These are phyloP conservation scores for Prunella himalayana DNA, from an alignment of 2,113 vertebrate genomes.

Conservation along the genomic window DNA sequence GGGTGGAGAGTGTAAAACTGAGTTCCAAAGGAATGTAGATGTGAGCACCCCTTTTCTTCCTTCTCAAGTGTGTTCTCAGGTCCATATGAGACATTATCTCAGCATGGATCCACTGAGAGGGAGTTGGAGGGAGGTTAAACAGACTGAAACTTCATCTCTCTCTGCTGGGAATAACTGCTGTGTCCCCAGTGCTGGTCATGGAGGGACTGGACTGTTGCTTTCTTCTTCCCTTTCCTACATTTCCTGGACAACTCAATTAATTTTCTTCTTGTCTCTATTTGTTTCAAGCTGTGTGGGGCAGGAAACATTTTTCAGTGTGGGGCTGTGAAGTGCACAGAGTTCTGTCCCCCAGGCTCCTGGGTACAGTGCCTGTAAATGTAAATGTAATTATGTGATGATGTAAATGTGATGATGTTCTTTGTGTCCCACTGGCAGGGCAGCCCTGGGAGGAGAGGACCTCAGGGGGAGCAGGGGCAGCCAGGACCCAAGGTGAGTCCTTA, in stretches of 20 bases:
- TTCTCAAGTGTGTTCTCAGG: background rate
- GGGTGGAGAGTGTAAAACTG: background rate
- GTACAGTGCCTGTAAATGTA: background rate
- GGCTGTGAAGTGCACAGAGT: background rate
- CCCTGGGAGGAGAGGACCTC: conserved; percentile 83
- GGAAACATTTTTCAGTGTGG: background rate
- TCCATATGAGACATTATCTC: fast-evolving
- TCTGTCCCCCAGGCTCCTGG: background rate
- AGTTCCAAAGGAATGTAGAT: background rate
- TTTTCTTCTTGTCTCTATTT: background rate
- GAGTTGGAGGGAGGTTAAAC: background rate
- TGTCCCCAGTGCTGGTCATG: fast-evolving
- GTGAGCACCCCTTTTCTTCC: background rate
- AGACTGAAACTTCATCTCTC: background rate
- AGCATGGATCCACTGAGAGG: background rate
- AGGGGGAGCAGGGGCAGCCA: conserved; percentile 83
- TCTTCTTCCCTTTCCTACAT: background rate
- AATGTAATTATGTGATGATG: background rate
- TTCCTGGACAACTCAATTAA: background rate
- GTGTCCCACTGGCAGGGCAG: conserved; percentile 74
- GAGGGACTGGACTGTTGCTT: background rate
- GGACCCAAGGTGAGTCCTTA: conserved; percentile 82
- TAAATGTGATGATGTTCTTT: background rate
- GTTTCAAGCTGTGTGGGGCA: background rate
- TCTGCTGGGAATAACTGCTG: background rate